Evolutionary conservation across 2,888 invertebrate species (phyloP), one percentile per base, ranked within the genome.

Genomic region (Mycalesis mineus): DNA sequence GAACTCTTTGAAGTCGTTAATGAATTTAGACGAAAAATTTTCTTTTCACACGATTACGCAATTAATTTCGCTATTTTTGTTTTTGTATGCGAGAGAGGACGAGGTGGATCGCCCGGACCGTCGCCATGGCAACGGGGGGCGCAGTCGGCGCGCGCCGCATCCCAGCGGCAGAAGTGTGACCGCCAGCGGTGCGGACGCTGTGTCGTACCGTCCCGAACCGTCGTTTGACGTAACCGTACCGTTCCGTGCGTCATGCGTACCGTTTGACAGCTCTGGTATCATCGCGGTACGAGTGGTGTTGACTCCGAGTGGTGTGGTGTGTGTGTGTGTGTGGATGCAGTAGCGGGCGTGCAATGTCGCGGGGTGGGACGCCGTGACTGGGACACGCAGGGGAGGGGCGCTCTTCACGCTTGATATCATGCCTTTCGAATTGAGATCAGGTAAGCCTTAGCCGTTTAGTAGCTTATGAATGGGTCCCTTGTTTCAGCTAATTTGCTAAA

Each of bases 1-100:
- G 48, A 58, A 36, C 71, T 72, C 78, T 80, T 82, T 79, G 75
- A 80, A 72, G 75, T 77, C 75, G 55, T 58, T 51, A 51, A 44
- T 63, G 53, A 62, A 58, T 42, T 61, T 58, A 50, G 50, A 49
- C 52, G 78, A 78, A 82, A 78, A 33, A 47, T 77, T 75, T 78
- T 79, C 74, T 80, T 76, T 71, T 75, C 71, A 79, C 81, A 80
- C 79, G 80, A 81, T 86, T 86, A 82, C 84, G 85, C 79, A 84
- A 86, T 86, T 85, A 87, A 85, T 87, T 52, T 84, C 76, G 84
- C 84, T 87, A 87, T 87, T 88, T 88, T 85, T 87, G 84, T 88
- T 88, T 86, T 87, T 80, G 75, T 80, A 73, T 76, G 72, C 71
- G 67, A 73, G 70, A 75, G 78, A 81, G 80, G 80, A 78, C 74